These are phyloP conservation scores for Turdus rufiventris DNA, from an alignment of 2,113 vertebrate species.

Conservation along the genomic window DNA sequence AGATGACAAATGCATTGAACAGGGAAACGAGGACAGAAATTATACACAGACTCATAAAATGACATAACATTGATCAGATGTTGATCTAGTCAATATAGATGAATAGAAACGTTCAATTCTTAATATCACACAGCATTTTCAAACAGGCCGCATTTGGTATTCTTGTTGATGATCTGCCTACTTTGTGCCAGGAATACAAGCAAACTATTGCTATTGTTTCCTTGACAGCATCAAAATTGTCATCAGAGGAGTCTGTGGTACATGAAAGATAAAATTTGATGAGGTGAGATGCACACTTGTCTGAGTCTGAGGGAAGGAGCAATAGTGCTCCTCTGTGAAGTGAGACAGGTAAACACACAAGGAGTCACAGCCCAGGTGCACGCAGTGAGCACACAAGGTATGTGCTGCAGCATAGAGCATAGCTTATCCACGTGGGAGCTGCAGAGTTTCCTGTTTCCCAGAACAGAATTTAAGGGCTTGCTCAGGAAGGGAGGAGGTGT, in stretches of 20 bases:
- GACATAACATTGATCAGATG: not conserved
- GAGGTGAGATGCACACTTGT: not conserved
- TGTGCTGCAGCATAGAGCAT: accelerated
- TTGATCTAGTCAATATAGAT: not conserved
- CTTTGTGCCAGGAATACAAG: not conserved
- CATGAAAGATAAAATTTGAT: not conserved
- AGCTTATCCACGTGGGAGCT: not conserved
- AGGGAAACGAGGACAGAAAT: not conserved
- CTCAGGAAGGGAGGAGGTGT: not conserved
- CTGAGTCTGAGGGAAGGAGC: not conserved
- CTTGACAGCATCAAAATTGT: not conserved
- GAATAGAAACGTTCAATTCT: not conserved
- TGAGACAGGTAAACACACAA: not conserved
- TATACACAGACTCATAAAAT: not conserved
- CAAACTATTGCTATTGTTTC: not conserved
- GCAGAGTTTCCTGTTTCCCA: not conserved
- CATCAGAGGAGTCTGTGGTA: not conserved
- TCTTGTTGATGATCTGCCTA: not conserved
- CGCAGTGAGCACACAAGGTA: accelerated
- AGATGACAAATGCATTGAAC: not conserved
- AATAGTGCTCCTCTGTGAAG: not conserved
- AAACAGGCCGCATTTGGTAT: not conserved
- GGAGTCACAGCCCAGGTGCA: not conserved
- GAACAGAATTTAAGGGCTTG: not conserved
- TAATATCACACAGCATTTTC: not conserved